Evolutionary conservation across 1,140 invertebrate genomes (phyloP).

Genomic region (Archivesica marissinica): DNA sequence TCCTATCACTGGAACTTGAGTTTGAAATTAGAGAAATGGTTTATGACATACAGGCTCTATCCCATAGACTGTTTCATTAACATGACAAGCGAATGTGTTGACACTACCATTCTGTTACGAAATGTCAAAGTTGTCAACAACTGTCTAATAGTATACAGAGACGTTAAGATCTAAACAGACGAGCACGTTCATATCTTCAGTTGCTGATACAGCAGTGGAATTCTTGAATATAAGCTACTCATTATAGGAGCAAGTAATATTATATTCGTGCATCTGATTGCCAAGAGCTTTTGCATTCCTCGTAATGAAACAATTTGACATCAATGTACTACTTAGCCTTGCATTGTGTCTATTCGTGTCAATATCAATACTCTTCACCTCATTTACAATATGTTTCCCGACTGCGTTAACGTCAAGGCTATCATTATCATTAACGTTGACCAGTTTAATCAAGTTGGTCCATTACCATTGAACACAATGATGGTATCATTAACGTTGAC

Average conservation of each 20-base stretch:
- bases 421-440: conserved; percentile 34
- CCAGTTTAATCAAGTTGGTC: conserved; percentile 14
- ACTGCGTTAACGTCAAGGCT: background rate
- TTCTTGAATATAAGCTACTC: conserved; percentile 62
- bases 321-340: background rate
- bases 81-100: conserved; percentile 62
- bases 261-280: conserved; percentile 39
- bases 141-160: conserved; percentile 45
- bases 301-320: background rate
- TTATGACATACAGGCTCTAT: too few relatives aligned
- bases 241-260: conserved; percentile 59
- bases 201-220: conserved; percentile 52
- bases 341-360: background rate
- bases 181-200: background rate
- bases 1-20: too few relatives aligned
- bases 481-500: conserved; percentile 43
- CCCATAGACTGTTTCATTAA: conserved; percentile 33
- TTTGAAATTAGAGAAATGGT: too few relatives aligned
- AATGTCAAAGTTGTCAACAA: conserved; percentile 67
- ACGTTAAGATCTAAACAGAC: background rate
- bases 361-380: conserved; percentile 6
- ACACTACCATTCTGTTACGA: conserved; percentile 62
- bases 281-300: conserved; percentile 34
- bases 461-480: too few relatives aligned
- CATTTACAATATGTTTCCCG: conserved; percentile 1